A percentile compares a stretch with the other conserved stretches of the same genome.
These are phyloP conservation scores for Hydractinia echinata DNA, from an alignment of 30 jellyfish, hydroid and myxozoan species.

Conservation along the genomic window DNA sequence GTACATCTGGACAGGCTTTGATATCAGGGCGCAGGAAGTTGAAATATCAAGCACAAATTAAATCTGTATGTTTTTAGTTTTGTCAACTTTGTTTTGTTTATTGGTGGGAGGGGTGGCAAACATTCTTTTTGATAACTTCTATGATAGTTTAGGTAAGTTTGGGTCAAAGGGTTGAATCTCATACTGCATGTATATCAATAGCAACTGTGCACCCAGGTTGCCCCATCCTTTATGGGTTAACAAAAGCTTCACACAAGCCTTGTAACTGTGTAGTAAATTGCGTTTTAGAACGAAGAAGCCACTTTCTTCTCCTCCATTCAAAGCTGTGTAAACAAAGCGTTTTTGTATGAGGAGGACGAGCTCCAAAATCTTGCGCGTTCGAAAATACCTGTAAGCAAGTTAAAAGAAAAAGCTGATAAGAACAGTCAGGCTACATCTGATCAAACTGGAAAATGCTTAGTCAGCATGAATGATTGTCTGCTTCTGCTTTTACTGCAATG, in stretches of 20 bases:
- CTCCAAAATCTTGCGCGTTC: conserved; percentile 39
- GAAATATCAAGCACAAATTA: conserved; percentile 22
- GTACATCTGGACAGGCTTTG: background rate
- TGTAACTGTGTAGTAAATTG: no score
- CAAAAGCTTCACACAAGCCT: no score
- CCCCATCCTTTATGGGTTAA: no score
- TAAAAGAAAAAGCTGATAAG: conserved; percentile 42
- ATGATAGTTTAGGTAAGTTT: no score
- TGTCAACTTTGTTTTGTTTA: background rate
- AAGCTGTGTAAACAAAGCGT: conserved; percentile 35
- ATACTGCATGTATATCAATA: no score
- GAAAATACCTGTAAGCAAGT: conserved; percentile 38
- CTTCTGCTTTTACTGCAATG: conserved; percentile 55
- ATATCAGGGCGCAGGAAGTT: background rate
- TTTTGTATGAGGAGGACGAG: conserved; percentile 49
- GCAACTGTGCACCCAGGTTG: no score
- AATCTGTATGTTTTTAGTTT: conserved; percentile 19
- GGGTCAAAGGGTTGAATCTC: no score
- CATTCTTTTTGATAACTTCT: no score
- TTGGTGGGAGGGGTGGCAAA: no score
- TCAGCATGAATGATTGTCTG: conserved; percentile 50
- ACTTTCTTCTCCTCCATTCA: conserved; percentile 33
- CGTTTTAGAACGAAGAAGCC: conserved; percentile 28
- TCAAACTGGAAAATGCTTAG: conserved; percentile 19
- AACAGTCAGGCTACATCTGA: conserved; percentile 19